phyloP scores from a whole-genome alignment of 2,888 invertebrate genomes.

The Neoitamus cyanurus region DNA sequence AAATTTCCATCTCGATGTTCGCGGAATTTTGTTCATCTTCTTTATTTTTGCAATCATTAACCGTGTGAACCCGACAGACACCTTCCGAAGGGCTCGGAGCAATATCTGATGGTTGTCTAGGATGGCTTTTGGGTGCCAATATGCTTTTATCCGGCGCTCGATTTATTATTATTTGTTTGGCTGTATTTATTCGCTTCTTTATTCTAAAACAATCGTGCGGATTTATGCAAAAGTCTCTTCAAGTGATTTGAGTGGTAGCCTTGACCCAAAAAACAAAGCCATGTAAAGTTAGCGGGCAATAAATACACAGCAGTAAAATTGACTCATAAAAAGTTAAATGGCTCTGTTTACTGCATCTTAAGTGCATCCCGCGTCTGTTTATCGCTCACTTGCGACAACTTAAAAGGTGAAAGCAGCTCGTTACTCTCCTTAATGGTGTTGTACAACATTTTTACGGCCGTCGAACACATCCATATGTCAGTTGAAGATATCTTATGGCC shows the following conservation, averaged over 20 bases:
- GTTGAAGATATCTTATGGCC: neutral
- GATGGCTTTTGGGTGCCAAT: neutral
- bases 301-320: neutral
- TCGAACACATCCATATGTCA: neutral
- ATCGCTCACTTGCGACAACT: neutral
- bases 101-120: neutral
- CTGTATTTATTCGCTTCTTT: too few species aligned
- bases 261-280: neutral
- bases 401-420: conserved; percentile 13
- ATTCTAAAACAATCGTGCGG: too few species aligned
- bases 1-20: neutral
- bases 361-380: neutral
- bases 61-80: neutral
- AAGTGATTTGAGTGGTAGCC: neutral
- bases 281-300: neutral
- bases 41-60: neutral
- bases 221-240: neutral
- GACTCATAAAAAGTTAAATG: neutral
- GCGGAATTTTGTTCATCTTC: neutral
- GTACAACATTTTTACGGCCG: conserved; percentile 16
- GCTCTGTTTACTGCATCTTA: neutral
- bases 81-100: neutral
- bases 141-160: neutral
- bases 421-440: neutral
- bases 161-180: neutral